Conservation (phyloP, 2,797 vertebrate species). For the Glossophaga mutica region DNA sequence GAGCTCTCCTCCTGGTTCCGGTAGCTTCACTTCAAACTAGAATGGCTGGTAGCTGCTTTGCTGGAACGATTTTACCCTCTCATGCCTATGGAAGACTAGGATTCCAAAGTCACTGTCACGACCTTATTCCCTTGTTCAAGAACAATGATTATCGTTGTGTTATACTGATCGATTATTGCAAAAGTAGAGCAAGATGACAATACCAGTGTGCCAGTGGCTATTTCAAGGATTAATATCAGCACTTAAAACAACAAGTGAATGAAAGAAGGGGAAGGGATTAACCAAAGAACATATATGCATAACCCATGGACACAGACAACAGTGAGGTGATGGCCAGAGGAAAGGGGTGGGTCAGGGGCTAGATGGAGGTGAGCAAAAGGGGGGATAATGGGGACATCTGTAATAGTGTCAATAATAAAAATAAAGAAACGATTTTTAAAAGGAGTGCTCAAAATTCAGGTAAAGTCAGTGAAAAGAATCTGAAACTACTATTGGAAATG, state of each 20-base stretch:
- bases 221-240: background rate
- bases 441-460: background rate
- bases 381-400: background rate
- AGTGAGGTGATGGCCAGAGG: background rate
- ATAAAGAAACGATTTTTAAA: background rate
- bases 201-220: background rate
- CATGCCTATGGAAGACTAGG: background rate
- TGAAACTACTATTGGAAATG: background rate
- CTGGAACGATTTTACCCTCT: background rate
- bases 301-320: background rate
- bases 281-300: background rate
- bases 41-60: background rate
- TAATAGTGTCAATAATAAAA: background rate
- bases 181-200: background rate
- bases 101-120: background rate
- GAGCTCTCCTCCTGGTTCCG: background rate
- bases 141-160: background rate
- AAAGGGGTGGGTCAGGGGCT: background rate
- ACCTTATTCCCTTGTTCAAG: background rate
- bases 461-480: background rate
- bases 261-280: background rate
- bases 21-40: background rate
- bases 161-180: background rate
- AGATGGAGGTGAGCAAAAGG: background rate
- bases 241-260: background rate